Evolutionary conservation across 2,113 vertebrate genomes (phyloP).

Genomic region (Pluvialis apricaria): DNA sequence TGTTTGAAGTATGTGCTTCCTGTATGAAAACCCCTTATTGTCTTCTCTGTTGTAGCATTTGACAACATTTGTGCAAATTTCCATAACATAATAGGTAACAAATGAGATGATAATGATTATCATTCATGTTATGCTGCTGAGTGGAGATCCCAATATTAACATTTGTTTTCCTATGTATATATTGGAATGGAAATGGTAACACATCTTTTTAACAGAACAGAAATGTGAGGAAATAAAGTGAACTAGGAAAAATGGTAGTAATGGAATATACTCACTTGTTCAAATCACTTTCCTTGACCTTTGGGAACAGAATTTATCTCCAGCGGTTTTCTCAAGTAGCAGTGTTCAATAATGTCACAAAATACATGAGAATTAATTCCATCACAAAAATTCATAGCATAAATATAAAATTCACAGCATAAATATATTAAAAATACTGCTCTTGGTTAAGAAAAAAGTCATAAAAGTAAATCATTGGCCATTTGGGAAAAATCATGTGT

Average conservation of each 20-base stretch:
- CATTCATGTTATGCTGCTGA: background rate
- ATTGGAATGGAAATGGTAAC: background rate
- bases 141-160: background rate
- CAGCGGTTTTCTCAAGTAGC: background rate
- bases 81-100: background rate
- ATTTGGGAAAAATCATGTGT: background rate
- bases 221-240: background rate
- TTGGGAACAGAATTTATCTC: background rate
- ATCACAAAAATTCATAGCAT: background rate
- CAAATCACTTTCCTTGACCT: background rate
- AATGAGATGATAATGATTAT: background rate
- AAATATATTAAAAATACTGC: background rate
- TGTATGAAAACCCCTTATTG: background rate
- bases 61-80: background rate
- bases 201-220: background rate
- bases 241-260: background rate
- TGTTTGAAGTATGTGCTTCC: background rate
- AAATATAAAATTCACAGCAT: background rate
- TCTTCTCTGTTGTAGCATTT: background rate
- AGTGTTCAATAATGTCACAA: background rate
- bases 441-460: background rate
- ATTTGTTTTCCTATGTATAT: background rate
- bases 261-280: background rate
- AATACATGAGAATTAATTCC: background rate
- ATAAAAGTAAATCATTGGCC: background rate